Base-by-base conservation (phyloP, 2,888 invertebrate species). In the Neoascia interrupta region DNA sequence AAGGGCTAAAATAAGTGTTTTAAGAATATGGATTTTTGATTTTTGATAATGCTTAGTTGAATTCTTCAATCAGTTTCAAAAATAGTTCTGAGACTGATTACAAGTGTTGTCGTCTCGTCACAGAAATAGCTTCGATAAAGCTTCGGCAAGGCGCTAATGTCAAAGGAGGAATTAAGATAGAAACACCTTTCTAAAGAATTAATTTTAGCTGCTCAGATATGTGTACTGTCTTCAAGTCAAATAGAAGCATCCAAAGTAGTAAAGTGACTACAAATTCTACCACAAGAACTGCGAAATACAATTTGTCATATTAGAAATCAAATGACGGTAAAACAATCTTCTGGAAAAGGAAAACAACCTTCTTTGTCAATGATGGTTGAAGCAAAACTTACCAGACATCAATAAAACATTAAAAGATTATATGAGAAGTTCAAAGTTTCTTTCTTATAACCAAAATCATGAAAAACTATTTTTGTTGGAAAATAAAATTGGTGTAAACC, bases 191-290 rank as follows among this genome's bases (percentile, higher is more conserved):
- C 39, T 39, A 8, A 39, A 6, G 43, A 43, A 21, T 2, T 21
- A 43, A 16, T 11, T 43, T 43, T 43, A 21, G 43, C 43, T 28
- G 13, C 26, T 28, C 5, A 47, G 28, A 47, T 47, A 6, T 15
- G 28, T 26, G 15, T 28, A 47, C 47, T 15, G 15, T 47, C 47
- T 47, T 47, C 15, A 16, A 28, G 28, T 21, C 47, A 47, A 28
- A 15, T 47, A 3, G 15, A 26, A 47, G 43, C 19, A 43, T 43
- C 43, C 5, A 43, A 21, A 43, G n/a, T 21, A 21, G 43, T 43
- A n/a, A 19, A n/a, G n/a, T 4, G 43, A 43, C 39, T 18, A 16
- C 39, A 39, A 39, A 39, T 37, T 39, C 39, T 5, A 15, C 39
- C 15, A 39, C 15, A 39, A 39, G 16, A 39, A 8, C 39, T 39